phyloP scores from a whole-genome alignment of 2,888 invertebrate species.

The Agrilus biguttatus region DNA sequence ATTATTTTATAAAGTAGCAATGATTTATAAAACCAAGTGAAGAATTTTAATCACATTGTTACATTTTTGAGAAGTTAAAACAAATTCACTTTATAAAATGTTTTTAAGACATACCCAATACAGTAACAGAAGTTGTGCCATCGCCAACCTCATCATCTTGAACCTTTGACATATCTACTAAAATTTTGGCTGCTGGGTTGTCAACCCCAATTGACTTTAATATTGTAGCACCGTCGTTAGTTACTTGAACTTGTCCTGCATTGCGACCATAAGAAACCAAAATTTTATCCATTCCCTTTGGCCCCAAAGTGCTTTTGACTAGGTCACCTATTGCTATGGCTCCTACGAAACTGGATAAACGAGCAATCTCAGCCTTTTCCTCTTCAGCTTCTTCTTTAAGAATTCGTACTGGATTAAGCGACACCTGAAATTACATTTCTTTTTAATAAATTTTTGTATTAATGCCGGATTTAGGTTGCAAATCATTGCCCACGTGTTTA shows the following conservation, averaged over 20 bases:
- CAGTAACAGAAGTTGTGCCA: constrained; percentile 99
- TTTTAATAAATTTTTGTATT: not conserved
- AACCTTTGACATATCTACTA: constrained; percentile 97
- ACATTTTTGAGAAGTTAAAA: too few relatives aligned
- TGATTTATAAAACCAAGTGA: too few relatives aligned
- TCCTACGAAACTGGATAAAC: constrained; percentile 94
- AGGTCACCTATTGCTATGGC: constrained; percentile 98
- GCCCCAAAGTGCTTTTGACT: constrained; percentile 95
- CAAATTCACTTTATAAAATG: not conserved
- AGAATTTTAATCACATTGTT: too few relatives aligned
- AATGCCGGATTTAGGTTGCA: too few relatives aligned
- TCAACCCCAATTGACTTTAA: constrained; percentile 92
- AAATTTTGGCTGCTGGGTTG: constrained; percentile 96
- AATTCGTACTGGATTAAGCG: constrained; percentile 86
- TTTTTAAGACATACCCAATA: constrained; percentile 42
- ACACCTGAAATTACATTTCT: constrained; percentile 41
- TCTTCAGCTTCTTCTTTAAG: constrained; percentile 94
- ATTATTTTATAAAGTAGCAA: too few relatives aligned
- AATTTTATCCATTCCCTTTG: constrained; percentile 97
- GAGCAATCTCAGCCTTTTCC: constrained; percentile 93
- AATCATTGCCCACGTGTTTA: too few relatives aligned
- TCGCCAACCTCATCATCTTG: constrained; percentile 99
- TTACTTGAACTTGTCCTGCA: constrained; percentile 81
- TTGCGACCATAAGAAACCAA: constrained; percentile 67
- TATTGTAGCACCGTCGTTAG: constrained; percentile 99